Evolutionary conservation across 2,888 invertebrate genomes (phyloP), one percentile per base, ranked within the genome.

Genomic region (Stegophylla sp.): DNA sequence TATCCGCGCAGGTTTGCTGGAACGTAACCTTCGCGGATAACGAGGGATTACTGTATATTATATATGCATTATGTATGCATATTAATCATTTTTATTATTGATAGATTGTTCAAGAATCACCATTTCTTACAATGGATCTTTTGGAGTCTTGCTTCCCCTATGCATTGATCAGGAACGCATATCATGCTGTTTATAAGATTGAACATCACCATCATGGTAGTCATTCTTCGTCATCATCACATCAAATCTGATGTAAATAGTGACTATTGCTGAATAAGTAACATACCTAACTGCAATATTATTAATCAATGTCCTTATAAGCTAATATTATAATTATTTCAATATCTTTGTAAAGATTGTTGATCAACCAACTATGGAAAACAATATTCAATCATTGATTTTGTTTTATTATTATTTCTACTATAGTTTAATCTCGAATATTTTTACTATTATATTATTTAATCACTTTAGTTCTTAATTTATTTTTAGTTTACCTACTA

Each of bases 131-230:
- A 0, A 98, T 98, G 97, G 98, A 99, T 88, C 89, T 99, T 83
- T 88, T 99, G 84, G 99, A 99, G 87, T 97, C 97, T 15, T 99
- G 99, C 87, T 99, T 99, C 87, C 99, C 99, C 0, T 99, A 99
- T 86, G 97, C 97, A 28, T 90, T 99, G 74, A 94, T 99, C 85
- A 91, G 99, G 82, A 98, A 98, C 86, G 97, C 99, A 85, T 99
- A 97, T 88, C 97, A 98, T 87, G 95, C 94, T 85, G 96, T 97
- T 83, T 95, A 96, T 87, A 95, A 96, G 87, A 92, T 94, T 85
- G 95, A 95, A 86, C 93, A 94, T 86, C 74, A 61, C 7, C 63
- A 74, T 0, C 41, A 51, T 9, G 51, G 64, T 13, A 12, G 51
- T 41, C 63, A 61, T 61, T 61, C 51, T n/a, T 66, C 26, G n/a